Percentiles rank a stretch among this genome's conserved stretches.
Evolutionary conservation across 2,888 invertebrate genomes (phyloP).

Genomic region (Hydriomena furcata): DNA sequence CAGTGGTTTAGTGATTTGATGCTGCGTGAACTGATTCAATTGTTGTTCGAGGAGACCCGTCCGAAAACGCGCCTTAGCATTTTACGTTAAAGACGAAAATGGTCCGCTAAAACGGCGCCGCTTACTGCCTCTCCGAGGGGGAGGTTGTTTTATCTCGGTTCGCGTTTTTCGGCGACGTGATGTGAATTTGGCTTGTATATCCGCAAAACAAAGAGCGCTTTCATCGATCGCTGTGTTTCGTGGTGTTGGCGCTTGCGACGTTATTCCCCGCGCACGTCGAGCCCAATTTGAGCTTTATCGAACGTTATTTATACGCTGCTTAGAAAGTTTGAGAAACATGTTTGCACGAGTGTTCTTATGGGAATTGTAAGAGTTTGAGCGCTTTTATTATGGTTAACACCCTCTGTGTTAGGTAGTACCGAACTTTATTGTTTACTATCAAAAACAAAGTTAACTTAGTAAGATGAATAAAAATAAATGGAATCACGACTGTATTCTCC

Average conservation of each 20-base stretch:
- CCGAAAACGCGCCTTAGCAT: constrained; percentile 75
- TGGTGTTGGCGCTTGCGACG: constrained; percentile 63
- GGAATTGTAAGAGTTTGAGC: constrained; percentile 67
- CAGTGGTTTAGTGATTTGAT: constrained; percentile 84
- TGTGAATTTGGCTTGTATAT: constrained; percentile 81
- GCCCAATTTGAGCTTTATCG: constrained; percentile 73
- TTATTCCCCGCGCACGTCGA: constrained; percentile 49
- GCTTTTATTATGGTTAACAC: constrained; percentile 58
- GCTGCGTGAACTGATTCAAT: constrained; percentile 84
- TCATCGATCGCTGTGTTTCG: constrained; percentile 71
- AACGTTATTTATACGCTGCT: constrained; percentile 78
- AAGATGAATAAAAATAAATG: too few relatives aligned
- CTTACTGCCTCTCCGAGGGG: constrained; percentile 76
- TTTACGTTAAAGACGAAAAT: constrained; percentile 79
- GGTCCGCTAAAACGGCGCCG: constrained; percentile 73
- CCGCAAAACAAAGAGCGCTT: constrained; percentile 76
- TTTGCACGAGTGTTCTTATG: constrained; percentile 69
- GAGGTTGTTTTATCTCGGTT: constrained; percentile 82
- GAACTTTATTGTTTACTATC: not conserved
- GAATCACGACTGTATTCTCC: too few relatives aligned
- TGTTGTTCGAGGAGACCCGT: constrained; percentile 65
- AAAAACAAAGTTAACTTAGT: not conserved
- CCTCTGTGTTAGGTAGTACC: constrained; percentile 23
- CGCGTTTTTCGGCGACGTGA: constrained; percentile 82
- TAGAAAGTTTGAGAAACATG: constrained; percentile 74